Evolutionary conservation across 2,797 vertebrate genomes (phyloP), one percentile per base, ranked within the genome.

Genomic region (Allobates femoralis): DNA sequence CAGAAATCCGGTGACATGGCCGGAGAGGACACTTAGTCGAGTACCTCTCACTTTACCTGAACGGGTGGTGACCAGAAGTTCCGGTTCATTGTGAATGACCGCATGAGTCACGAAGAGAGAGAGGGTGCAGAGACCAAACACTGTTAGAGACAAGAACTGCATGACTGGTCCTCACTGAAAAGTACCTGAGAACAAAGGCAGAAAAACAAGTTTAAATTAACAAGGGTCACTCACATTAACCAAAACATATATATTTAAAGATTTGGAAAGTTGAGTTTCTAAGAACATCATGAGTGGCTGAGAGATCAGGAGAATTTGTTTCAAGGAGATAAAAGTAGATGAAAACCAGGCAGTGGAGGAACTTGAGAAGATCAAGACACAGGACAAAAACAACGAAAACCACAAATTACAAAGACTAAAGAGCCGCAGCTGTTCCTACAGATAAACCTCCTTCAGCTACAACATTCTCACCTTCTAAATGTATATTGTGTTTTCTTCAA

Each of bases 1-100:
- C 89, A 98, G 93, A 89, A 98, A 98, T 21, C 96, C 94, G 0
- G 91, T 92, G 85, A 98, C 93, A 18, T 94, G 92, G 30, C 93
- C 92, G 5, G 96, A 92, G 0, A 93, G 94, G 21, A 95, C 92
- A 0, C 91, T 90, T n/a, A 94, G 74, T 30, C 92, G 94, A 37
- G 90, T 7, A 0, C 97, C 97, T 2, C 93, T 93, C 28, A 98
- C 94, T 8, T 66, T 92, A 0, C 97, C 97, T 0, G 77, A 83
- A 1, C 89, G 94, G 0, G 96, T 97, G 10, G 89, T 90, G 34
- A 96, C 96, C 21, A 91, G 77, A 67, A 96, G 91, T 81, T 97
- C 96, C 0, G 90, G 81, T 0, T 94, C 93, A 0, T 86, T 92
- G 90, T 95, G 94, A 28, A 94, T 84, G 5, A 56, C 5, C 0